A percentile compares a stretch with the other conserved stretches of the same genome.
Evolutionary conservation across 2,888 invertebrate species (phyloP).

Genomic region (Cephus pygmeus): DNA sequence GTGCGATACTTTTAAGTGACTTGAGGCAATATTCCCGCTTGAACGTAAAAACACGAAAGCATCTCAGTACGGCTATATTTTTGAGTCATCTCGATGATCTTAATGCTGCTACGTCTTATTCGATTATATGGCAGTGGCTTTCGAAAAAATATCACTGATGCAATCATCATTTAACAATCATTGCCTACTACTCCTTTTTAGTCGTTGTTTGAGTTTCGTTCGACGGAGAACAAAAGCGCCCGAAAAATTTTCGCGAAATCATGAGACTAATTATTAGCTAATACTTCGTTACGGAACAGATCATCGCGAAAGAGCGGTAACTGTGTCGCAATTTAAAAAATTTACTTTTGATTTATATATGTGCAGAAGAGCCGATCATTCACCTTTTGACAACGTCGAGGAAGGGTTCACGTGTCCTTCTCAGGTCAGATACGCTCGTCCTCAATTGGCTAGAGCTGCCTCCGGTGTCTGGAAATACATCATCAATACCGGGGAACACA

Average conservation of each 20-base stretch:
- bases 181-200: neutral
- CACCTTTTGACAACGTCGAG: slow-evolving; percentile 69
- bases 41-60: neutral
- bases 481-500: slow-evolving; percentile 86
- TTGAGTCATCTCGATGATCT: neutral
- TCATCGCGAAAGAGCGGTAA: neutral
- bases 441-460: slow-evolving; percentile 83
- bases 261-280: neutral
- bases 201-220: neutral
- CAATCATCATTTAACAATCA: neutral
- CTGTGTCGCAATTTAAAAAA: neutral
- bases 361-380: slow-evolving; percentile 73
- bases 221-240: neutral
- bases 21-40: neutral
- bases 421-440: slow-evolving; percentile 81
- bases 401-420: slow-evolving; percentile 85
- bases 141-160: neutral
- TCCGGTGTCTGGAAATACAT: slow-evolving; percentile 88
- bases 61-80: neutral
- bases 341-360: slow-evolving; percentile 11
- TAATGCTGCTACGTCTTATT: neutral
- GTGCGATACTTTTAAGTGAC: neutral
- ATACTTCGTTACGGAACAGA: neutral
- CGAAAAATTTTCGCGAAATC: neutral
- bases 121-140: neutral